phyloP scores from a whole-genome alignment of 2,888 invertebrate species.

The Agapostemon virescens region DNA sequence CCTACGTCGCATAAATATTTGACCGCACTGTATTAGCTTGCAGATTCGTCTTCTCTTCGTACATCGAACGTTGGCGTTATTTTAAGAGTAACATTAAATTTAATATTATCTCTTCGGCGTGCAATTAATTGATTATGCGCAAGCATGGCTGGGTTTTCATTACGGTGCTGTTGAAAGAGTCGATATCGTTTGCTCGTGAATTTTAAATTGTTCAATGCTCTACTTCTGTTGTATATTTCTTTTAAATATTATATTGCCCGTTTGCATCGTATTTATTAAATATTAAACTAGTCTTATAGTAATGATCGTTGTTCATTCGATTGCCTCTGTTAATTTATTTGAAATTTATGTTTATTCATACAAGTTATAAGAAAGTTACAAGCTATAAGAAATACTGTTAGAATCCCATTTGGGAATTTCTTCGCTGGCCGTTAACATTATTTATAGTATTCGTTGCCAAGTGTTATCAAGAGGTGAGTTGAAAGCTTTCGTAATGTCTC shows the following conservation, averaged over 20 bases:
- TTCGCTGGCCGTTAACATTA: too few species aligned
- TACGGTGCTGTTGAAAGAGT: not conserved
- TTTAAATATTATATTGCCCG: too few species aligned
- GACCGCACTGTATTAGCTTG: not conserved
- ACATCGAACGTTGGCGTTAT: not conserved
- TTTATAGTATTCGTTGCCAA: too few species aligned
- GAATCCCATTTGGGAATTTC: too few species aligned
- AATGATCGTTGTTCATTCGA: not conserved
- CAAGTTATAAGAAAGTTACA: too few species aligned
- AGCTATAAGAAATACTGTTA: too few species aligned
- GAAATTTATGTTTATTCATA: not conserved
- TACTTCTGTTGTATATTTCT: not conserved
- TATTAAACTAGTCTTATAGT: not conserved
- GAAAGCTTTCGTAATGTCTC: too few species aligned
- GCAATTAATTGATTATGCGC: not conserved
- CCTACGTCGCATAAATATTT: conserved; percentile 2
- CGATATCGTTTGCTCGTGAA: not conserved
- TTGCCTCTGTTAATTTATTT: not conserved
- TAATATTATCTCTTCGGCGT: not conserved
- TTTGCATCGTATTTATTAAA: not conserved
- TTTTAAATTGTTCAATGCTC: too few species aligned
- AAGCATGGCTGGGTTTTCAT: not conserved
- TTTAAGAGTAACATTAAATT: not conserved
- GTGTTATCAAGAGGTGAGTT: too few species aligned
- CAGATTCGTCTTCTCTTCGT: not conserved